phyloP scores from a whole-genome alignment of 1,140 invertebrate species.

The Diabrotica virgifera region DNA sequence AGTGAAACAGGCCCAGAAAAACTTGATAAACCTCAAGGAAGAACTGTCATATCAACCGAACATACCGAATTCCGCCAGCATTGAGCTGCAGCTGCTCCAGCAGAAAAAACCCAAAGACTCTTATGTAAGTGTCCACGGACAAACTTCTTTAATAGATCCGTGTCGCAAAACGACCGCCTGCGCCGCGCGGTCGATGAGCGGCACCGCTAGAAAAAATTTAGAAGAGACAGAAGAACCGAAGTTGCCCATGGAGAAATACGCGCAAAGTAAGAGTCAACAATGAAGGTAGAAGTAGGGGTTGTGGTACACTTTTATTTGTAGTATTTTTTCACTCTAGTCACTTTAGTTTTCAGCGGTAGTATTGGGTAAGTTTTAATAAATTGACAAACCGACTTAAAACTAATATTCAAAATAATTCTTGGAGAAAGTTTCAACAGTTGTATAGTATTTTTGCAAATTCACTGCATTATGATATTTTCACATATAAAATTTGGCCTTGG shows the following conservation, averaged over 20 bases:
- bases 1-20: constrained; percentile 48
- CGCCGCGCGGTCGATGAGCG: constrained; percentile 31
- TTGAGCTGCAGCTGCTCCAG: constrained; percentile 33
- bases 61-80: constrained; percentile 41
- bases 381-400: too few species aligned
- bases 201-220: constrained; percentile 50
- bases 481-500: too few species aligned
- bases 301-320: too few species aligned
- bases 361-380: too few species aligned
- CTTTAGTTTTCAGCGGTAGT: too few species aligned
- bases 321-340: too few species aligned
- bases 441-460: too few species aligned
- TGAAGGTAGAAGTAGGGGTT: too few species aligned
- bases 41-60: constrained; percentile 51
- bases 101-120: constrained; percentile 48
- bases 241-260: constrained; percentile 63
- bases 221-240: constrained; percentile 64
- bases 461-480: too few species aligned
- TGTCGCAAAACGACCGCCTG: constrained; percentile 38
- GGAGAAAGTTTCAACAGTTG: too few species aligned
- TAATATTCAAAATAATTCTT: too few species aligned
- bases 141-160: constrained; percentile 49
- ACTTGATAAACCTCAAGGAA: constrained; percentile 45
- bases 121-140: constrained; percentile 49
- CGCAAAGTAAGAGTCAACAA: background rate